Evolutionary conservation across 2,888 invertebrate species (phyloP).

Genomic region (Oasisia sp.): DNA sequence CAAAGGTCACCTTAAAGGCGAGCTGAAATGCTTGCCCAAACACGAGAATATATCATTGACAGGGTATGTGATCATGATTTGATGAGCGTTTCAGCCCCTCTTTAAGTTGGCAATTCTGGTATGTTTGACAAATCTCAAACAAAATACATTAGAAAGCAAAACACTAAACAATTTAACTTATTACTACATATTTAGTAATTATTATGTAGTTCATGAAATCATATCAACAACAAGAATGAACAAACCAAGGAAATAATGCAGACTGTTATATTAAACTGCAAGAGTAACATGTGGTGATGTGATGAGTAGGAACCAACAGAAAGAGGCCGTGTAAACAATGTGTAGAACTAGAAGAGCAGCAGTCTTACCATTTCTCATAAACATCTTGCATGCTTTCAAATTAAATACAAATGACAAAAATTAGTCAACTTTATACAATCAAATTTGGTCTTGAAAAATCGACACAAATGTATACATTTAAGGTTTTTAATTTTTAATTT

Average conservation of each 20-base stretch:
- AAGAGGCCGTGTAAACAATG: background rate
- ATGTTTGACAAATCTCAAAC: background rate
- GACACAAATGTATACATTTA: no score
- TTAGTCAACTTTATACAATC: background rate
- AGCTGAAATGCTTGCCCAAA: no score
- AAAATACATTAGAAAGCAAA: background rate
- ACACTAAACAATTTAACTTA: background rate
- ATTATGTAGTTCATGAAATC: background rate
- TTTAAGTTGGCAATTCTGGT: no score
- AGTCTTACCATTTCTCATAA: slow-evolving; percentile 32
- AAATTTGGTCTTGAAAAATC: background rate
- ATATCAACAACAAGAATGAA: slow-evolving; percentile 6
- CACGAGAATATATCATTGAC: no score
- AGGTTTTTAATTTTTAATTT: no score
- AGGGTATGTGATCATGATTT: no score
- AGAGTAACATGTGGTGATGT: background rate
- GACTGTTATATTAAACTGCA: background rate
- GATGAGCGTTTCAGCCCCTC: no score
- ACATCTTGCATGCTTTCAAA: slow-evolving; percentile 28
- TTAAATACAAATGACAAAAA: background rate
- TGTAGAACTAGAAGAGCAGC: background rate
- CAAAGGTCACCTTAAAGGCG: no score
- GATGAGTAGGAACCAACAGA: background rate
- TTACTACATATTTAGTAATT: background rate
- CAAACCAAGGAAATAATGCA: background rate